A percentile compares a stretch with the other conserved stretches of the same genome.
These are phyloP conservation scores for Holothuria leucospilota DNA, from an alignment of 53 echinoderm and acorn worm species.

Conservation along the genomic window DNA sequence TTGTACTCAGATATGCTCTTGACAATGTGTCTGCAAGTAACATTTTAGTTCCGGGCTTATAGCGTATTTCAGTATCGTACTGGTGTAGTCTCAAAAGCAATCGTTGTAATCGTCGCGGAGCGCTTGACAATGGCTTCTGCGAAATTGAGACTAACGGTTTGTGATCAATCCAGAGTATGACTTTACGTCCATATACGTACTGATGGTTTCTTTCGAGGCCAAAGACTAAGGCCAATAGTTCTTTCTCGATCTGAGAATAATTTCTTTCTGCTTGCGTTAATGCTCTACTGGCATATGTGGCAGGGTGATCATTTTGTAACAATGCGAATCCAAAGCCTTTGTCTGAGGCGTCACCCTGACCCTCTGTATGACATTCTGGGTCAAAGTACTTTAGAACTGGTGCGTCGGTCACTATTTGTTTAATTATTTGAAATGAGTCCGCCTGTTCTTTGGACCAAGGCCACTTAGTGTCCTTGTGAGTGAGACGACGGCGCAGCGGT, in stretches of 20 bases:
- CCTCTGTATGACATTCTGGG: constrained; percentile 39
- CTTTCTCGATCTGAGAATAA: constrained; percentile 71
- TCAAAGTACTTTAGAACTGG: constrained; percentile 75
- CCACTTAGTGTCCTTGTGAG: constrained; percentile 59
- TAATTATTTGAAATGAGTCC: constrained; percentile 32
- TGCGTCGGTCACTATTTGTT: constrained; percentile 39
- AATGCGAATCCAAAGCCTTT: constrained; percentile 66
- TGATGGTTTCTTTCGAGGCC: constrained; percentile 70
- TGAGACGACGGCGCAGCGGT: constrained; percentile 44
- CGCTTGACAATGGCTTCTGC: constrained; percentile 59
- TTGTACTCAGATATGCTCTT: constrained; percentile 45
- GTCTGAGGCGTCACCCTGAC: constrained; percentile 70
- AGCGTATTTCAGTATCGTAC: constrained; percentile 64
- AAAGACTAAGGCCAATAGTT: constrained; percentile 60
- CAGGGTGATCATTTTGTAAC: constrained; percentile 62
- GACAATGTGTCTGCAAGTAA: constrained; percentile 72
- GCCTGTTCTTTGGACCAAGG: constrained; percentile 56
- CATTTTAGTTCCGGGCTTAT: constrained; percentile 65
- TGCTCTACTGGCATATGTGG: constrained; percentile 67
- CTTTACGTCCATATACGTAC: constrained; percentile 57
- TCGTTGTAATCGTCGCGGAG: constrained; percentile 70
- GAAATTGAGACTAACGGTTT: constrained; percentile 65
- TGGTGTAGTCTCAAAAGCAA: constrained; percentile 31
- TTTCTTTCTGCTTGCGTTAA: constrained; percentile 55
- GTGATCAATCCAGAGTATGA: constrained; percentile 68